Percentiles rank a stretch among this genome's conserved stretches.
These are phyloP conservation scores for Zosterops japonicus DNA, from an alignment of 2,113 vertebrate species.

Conservation along the genomic window DNA sequence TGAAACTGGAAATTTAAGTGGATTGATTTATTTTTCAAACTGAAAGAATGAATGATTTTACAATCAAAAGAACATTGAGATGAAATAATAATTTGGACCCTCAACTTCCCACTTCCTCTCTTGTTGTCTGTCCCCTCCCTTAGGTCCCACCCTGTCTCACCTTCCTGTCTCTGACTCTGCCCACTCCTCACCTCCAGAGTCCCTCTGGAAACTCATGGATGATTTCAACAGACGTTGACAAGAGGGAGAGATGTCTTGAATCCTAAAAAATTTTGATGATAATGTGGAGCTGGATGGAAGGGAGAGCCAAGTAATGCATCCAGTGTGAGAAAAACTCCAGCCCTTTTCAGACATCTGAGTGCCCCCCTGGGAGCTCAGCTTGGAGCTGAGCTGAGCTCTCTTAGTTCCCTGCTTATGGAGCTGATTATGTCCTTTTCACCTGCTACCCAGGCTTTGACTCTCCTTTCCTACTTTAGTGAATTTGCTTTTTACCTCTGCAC, in stretches of 20 bases:
- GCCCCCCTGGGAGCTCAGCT: not conserved
- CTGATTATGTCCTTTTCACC: not conserved
- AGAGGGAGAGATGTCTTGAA: not conserved
- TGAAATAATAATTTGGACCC: not conserved
- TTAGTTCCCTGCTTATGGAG: not conserved
- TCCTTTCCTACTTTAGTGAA: not conserved
- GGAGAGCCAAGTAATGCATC: not conserved
- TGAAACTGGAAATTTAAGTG: not conserved
- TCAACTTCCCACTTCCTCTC: not conserved
- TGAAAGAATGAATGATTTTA: not conserved
- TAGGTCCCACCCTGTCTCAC: not conserved
- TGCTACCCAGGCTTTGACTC: not conserved
- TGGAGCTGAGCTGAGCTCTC: not conserved
- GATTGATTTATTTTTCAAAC: not conserved
- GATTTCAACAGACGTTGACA: not conserved
- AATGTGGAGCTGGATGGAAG: not conserved
- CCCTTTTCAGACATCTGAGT: not conserved
- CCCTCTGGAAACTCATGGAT: not conserved
- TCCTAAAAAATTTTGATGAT: not conserved
- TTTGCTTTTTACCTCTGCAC: not conserved
- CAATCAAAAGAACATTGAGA: not conserved
- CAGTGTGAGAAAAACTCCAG: constrained; percentile 4
- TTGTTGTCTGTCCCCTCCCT: not conserved
- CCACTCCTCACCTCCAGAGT: not conserved
- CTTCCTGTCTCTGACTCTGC: not conserved